phyloP scores from a whole-genome alignment of 2,888 invertebrate species.

The Pachydiplax longipennis region DNA sequence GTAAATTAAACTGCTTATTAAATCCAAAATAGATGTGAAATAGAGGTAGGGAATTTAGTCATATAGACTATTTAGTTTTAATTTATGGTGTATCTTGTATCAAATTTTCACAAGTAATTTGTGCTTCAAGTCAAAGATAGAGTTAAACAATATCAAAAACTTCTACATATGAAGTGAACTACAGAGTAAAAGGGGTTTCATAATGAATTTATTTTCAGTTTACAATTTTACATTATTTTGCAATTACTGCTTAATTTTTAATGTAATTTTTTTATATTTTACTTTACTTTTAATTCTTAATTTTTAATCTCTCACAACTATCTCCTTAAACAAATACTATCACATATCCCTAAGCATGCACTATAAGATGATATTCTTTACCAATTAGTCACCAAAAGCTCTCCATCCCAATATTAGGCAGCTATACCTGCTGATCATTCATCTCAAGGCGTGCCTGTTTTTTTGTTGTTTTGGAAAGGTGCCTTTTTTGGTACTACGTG shows the following conservation, averaged over 20 bases:
- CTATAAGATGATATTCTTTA: not conserved
- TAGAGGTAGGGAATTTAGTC: not conserved
- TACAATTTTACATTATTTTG: conserved; percentile 47
- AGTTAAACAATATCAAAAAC: not conserved
- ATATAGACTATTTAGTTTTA: not conserved
- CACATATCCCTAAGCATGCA: conserved; percentile 25
- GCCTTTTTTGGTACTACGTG: conserved; percentile 26
- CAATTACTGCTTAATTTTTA: conserved; percentile 48
- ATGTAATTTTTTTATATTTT: conserved; percentile 44
- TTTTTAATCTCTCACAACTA: not conserved
- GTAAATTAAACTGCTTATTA: not conserved
- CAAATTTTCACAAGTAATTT: too few relatives aligned
- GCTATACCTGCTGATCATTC: conserved; percentile 39
- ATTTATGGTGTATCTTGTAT: not conserved
- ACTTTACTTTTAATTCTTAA: conserved; percentile 19
- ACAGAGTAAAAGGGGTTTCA: not conserved
- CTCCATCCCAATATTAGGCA: conserved; percentile 6
- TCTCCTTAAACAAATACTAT: not conserved
- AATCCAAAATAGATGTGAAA: not conserved
- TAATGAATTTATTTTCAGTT: not conserved
- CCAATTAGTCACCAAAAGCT: not conserved
- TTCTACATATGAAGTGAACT: conserved; percentile 2
- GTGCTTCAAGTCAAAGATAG: not conserved
- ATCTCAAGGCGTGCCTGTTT: conserved; percentile 48
- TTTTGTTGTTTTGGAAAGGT: conserved; percentile 40